Evolutionary conservation across 2,113 vertebrate genomes (phyloP).

Genomic region (Sylvietta virens): DNA sequence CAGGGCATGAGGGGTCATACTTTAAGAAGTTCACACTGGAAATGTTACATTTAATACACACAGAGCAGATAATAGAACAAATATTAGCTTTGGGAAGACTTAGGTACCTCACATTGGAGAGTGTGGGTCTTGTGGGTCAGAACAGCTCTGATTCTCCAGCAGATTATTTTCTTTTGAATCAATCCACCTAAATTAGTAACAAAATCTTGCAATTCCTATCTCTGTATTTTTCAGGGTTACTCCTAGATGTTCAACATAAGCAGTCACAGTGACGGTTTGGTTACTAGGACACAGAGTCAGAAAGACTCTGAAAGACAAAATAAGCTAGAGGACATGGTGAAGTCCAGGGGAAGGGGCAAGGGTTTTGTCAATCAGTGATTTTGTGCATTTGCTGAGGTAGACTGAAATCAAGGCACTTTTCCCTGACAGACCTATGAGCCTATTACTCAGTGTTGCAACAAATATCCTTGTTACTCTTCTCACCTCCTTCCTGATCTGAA

Average conservation of each 20-base stretch:
- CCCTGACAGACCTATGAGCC: not conserved
- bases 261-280: not conserved
- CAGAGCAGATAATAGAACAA: not conserved
- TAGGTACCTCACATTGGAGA: not conserved
- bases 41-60: conserved; percentile 7
- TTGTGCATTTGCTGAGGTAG: not conserved
- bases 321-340: not conserved
- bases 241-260: not conserved
- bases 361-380: not conserved
- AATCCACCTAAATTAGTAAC: not conserved
- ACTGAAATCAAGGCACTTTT: not conserved
- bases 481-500: not conserved
- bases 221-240: not conserved
- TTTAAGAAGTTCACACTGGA: conserved; percentile 20
- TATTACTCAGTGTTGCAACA: not conserved
- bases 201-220: not conserved
- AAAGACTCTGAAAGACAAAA: not conserved
- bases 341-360: not conserved
- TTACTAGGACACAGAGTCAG: not conserved
- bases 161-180: conserved; percentile 32
- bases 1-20: not conserved
- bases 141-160: conserved; percentile 9
- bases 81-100: not conserved
- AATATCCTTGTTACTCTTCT: not conserved
- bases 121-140: not conserved